These are phyloP conservation scores for Acronicta aceris DNA, from an alignment of 2,888 invertebrate genomes.

Conservation along the genomic window DNA sequence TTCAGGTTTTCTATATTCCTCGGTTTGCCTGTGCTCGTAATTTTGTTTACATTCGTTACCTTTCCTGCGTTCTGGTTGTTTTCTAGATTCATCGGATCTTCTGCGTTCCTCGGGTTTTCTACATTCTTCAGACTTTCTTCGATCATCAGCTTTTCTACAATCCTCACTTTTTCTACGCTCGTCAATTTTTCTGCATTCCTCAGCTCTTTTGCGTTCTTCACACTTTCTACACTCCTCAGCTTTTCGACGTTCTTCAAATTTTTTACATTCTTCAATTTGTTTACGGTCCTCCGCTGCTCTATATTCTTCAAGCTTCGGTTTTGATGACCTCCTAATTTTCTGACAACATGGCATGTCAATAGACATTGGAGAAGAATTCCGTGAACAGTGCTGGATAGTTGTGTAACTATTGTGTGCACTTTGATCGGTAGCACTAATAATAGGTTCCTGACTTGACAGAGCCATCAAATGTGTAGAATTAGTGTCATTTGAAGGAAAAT, in stretches of 20 bases:
- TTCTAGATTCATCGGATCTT: neutral
- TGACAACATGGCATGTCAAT: neutral
- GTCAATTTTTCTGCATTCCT: neutral
- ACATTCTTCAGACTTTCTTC: neutral
- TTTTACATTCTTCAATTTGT: conserved; percentile 3
- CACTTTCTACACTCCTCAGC: neutral
- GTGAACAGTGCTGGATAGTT: conserved; percentile 1
- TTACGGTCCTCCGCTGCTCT: conserved; percentile 1
- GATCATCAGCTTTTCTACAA: neutral
- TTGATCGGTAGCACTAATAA: neutral
- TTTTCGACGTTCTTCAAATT: neutral
- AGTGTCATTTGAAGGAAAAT: neutral
- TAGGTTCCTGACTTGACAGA: conserved; percentile 21
- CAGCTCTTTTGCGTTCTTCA: neutral
- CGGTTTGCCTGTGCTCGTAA: neutral
- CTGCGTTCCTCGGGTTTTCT: neutral
- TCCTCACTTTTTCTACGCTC: neutral
- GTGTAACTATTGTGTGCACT: conserved; percentile 4
- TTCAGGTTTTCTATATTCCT: neutral
- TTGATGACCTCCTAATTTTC: conserved; percentile 8
- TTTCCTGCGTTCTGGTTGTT: neutral
- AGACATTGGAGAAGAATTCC: neutral
- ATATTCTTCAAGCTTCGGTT: neutral
- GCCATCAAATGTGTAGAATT: conserved; percentile 5
- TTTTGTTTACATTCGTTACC: neutral